Conservation (phyloP, 1,140 invertebrate species). For the Ceratosolen fusciceps region DNA sequence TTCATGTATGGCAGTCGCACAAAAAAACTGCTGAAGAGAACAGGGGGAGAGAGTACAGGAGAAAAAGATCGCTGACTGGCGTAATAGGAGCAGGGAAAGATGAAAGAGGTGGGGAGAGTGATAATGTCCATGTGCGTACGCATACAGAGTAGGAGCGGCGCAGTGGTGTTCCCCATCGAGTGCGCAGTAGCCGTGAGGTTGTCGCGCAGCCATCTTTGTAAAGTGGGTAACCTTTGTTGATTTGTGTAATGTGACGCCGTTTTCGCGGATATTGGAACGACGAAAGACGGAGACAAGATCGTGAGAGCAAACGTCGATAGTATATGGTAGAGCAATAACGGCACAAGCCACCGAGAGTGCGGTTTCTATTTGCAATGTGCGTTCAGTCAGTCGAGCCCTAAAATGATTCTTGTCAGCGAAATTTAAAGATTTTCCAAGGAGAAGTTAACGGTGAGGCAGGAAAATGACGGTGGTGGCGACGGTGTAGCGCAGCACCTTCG, state of each 20-base stretch:
- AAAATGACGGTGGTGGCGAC: neutral
- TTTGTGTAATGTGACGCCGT: slow-evolving; percentile 72
- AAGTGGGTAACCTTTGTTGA: slow-evolving; percentile 72
- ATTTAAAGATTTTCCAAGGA: too few species aligned
- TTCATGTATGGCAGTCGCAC: too few species aligned
- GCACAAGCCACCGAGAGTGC: neutral
- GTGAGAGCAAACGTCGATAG: neutral
- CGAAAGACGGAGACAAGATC: neutral
- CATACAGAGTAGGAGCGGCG: slow-evolving; percentile 37
- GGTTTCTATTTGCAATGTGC: neutral
- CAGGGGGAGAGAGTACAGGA: too few species aligned
- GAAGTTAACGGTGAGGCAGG: neutral
- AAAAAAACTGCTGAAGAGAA: too few species aligned
- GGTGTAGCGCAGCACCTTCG: neutral
- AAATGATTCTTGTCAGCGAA: neutral
- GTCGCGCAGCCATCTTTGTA: slow-evolving; percentile 68
- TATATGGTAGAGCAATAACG: too few species aligned
- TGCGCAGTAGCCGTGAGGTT: slow-evolving; percentile 53
- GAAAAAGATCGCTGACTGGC: too few species aligned
- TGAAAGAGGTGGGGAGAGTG: neutral
- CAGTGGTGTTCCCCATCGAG: slow-evolving; percentile 44
- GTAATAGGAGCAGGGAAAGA: neutral
- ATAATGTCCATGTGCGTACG: neutral
- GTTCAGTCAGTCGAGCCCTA: neutral
- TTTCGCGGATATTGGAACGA: slow-evolving; percentile 52